phyloP scores from a whole-genome alignment of 1,140 invertebrate species.

The Hirudo medicinalis region DNA sequence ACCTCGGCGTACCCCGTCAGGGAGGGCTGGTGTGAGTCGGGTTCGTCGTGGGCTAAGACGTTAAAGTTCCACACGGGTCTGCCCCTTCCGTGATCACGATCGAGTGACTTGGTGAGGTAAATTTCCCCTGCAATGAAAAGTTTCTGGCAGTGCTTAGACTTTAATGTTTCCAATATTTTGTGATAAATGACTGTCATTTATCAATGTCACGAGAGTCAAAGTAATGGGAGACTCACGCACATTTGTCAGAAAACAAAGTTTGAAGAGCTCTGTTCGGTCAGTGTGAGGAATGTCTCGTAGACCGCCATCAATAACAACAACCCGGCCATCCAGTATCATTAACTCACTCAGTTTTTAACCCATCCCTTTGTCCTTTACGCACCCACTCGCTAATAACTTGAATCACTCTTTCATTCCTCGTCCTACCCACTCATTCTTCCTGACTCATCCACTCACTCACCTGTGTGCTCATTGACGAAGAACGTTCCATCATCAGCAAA shows the following conservation, averaged over 20 bases:
- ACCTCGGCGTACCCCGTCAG: constrained; percentile 24
- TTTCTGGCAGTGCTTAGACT: no score
- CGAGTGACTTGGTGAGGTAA: constrained; percentile 17
- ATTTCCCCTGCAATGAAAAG: constrained; percentile 17
- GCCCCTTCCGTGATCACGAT: constrained; percentile 20
- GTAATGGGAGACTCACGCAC: constrained; percentile 57
- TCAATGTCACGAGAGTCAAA: constrained; percentile 88
- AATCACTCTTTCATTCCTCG: no score
- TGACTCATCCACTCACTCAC: background rate
- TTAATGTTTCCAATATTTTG: no score
- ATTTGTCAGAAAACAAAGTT: constrained; percentile 94
- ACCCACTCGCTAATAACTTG: no score
- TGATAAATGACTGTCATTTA: constrained; percentile 55
- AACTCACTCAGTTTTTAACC: no score
- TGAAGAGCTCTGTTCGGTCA: constrained; percentile 84
- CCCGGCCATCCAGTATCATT: background rate
- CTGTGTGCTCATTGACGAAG: constrained; percentile 18
- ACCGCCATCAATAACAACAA: constrained; percentile 45
- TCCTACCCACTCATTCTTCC: no score
- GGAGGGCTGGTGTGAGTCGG: constrained; percentile 42
- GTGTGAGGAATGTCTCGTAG: constrained; percentile 90
- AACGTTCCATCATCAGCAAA: constrained; percentile 24
- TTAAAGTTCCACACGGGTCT: constrained; percentile 25
- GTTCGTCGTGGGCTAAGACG: constrained; percentile 23
- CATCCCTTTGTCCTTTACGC: no score